Conservation (phyloP, 2,888 invertebrate genomes). For the Epistrophe grossulariae region DNA sequence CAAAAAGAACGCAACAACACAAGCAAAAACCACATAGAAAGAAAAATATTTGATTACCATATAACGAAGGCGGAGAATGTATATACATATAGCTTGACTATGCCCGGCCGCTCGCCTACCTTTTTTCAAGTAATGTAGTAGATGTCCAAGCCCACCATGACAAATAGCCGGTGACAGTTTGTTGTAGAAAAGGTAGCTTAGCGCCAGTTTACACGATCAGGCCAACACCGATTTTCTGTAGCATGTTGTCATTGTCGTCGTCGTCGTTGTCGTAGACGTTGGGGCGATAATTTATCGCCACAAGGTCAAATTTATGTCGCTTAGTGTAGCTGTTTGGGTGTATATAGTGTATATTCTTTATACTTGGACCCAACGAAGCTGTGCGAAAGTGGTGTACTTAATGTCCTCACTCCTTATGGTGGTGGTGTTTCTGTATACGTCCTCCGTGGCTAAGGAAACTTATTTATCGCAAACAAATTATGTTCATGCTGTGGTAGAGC, state of each 20-base stretch:
- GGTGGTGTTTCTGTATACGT: conserved; percentile 19
- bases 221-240: conserved; percentile 67
- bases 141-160: conserved; percentile 53
- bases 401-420: conserved; percentile 47
- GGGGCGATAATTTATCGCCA: conserved; percentile 71
- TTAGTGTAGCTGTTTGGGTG: conserved; percentile 52
- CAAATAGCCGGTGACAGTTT: conserved; percentile 65
- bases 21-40: not conserved
- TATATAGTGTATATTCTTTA: not conserved
- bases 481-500: conserved; percentile 61
- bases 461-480: conserved; percentile 73
- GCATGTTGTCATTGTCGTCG: conserved; percentile 57
- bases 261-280: conserved; percentile 2
- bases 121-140: conserved; percentile 24
- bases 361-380: conserved; percentile 24
- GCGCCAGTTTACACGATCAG: conserved; percentile 71
- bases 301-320: conserved; percentile 75
- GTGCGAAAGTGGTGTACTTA: conserved; percentile 70
- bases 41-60: conserved; percentile 34
- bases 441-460: conserved; percentile 35
- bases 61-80: conserved; percentile 6
- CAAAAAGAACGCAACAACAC: conserved; percentile 18
- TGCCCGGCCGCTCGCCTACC: conserved; percentile 8
- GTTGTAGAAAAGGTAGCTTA: conserved; percentile 70
- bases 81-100: not conserved